Evolutionary conservation across 53 echinoderm and acorn worm species (phyloP).

Genomic region (Pentamera pediparva): DNA sequence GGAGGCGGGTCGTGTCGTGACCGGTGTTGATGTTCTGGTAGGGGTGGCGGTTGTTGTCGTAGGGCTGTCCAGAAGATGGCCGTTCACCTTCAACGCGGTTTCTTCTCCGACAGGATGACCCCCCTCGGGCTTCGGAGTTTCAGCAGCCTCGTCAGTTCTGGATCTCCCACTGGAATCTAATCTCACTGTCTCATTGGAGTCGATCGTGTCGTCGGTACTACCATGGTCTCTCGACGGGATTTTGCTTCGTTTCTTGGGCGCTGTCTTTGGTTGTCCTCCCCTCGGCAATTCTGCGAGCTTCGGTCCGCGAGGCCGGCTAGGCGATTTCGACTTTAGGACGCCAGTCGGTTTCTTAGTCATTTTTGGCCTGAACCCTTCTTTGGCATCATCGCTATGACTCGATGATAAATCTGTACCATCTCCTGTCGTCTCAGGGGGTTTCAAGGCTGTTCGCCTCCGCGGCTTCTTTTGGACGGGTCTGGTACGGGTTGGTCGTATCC

Average conservation of each 20-base stretch:
- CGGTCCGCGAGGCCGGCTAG: neutral
- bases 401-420: neutral
- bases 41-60: too few species aligned
- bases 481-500: neutral
- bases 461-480: neutral
- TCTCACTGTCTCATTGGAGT: neutral
- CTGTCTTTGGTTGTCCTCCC: neutral
- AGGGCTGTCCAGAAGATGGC: too few species aligned
- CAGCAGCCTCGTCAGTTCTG: too few species aligned
- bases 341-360: neutral
- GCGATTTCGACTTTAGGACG: neutral
- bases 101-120: too few species aligned
- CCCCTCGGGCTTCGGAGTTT: too few species aligned
- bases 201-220: neutral
- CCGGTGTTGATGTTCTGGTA: too few species aligned
- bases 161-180: too few species aligned
- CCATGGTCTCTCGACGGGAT: neutral
- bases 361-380: neutral
- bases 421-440: neutral
- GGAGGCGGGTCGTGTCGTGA: too few species aligned
- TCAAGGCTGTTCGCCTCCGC: neutral
- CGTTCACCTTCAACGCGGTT: too few species aligned
- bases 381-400: slow-evolving; percentile 15
- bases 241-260: neutral
- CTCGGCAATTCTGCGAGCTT: neutral